A percentile compares a stretch with the other conserved stretches of the same genome.
phyloP scores from a whole-genome alignment of 1,140 invertebrate genomes.

The Diplogasteroides magnus region DNA sequence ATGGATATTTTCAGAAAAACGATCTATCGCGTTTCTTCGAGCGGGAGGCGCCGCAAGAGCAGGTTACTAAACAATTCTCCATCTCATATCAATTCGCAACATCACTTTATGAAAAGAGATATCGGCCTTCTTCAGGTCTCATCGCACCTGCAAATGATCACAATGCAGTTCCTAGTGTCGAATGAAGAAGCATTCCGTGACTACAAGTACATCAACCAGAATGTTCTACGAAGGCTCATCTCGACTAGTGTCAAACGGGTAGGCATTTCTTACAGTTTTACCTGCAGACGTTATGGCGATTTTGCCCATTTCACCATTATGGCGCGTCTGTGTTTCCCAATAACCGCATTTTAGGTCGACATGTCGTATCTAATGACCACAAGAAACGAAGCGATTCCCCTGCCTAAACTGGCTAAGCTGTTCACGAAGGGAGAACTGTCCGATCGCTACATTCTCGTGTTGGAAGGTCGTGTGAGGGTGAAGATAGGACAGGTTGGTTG shows the following conservation, averaged over 20 bases:
- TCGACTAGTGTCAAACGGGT: slow-evolving; percentile 21
- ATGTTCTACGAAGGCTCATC: slow-evolving; percentile 30
- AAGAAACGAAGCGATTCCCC: slow-evolving; percentile 20
- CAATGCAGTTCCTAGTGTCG: slow-evolving; percentile 33
- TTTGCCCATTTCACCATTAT: no score
- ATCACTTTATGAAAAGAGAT: no score
- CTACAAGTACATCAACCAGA: slow-evolving; percentile 32
- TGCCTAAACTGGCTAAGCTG: slow-evolving; percentile 31
- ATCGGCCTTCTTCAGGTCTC: no score
- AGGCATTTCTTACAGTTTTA: no score
- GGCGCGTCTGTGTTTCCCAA: not conserved
- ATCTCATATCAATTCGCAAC: no score
- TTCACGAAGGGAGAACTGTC: slow-evolving; percentile 34
- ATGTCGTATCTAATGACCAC: slow-evolving; percentile 28
- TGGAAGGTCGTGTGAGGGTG: slow-evolving; percentile 32
- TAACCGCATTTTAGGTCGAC: slow-evolving; percentile 17
- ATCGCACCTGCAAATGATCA: slow-evolving; percentile 36
- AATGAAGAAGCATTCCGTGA: no score
- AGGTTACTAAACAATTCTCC: no score
- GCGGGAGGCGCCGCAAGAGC: no score
- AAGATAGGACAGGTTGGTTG: slow-evolving; percentile 28
- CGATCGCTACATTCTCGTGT: slow-evolving; percentile 32
- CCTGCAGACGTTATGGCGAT: no score
- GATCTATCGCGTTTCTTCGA: no score
- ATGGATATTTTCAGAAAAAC: no score